Conservation (phyloP, 2,888 invertebrate genomes). For the Callyntrura sp. region DNA sequence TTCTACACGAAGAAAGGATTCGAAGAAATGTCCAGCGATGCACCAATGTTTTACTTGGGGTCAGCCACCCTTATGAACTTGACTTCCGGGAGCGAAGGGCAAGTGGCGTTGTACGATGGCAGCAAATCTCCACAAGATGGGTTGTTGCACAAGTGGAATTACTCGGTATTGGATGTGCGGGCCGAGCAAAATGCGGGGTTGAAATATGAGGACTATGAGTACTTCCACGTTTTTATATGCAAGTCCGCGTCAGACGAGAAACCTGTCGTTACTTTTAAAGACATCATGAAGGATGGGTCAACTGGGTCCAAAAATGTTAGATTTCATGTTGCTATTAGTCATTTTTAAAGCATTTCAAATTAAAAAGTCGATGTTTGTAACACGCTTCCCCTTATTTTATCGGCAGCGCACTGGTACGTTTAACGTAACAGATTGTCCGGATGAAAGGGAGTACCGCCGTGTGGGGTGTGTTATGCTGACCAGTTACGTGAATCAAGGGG, state of each 20-base stretch:
- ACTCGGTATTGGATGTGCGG: slow-evolving; percentile 53
- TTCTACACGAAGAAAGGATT: slow-evolving; percentile 77
- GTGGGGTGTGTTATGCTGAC: slow-evolving; percentile 78
- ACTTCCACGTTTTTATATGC: slow-evolving; percentile 76
- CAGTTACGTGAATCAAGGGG: slow-evolving; percentile 70
- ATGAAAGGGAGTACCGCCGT: not conserved
- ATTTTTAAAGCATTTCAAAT: too few species aligned
- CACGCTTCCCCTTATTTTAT: too few species aligned
- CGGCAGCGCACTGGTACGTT: slow-evolving; percentile 27
- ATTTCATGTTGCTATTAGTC: not conserved
- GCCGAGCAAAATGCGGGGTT: slow-evolving; percentile 72
- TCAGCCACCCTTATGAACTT: slow-evolving; percentile 73
- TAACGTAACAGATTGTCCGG: slow-evolving; percentile 66
- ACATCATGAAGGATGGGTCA: slow-evolving; percentile 42
- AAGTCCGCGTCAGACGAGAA: slow-evolving; percentile 60
- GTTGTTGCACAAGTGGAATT: slow-evolving; percentile 75
- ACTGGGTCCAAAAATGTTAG: not conserved
- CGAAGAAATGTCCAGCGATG: slow-evolving; percentile 73
- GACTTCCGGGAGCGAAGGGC: slow-evolving; percentile 59
- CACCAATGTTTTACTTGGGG: slow-evolving; percentile 74
- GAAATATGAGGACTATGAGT: slow-evolving; percentile 73
- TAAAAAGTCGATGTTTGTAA: too few species aligned
- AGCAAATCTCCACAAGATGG: slow-evolving; percentile 48
- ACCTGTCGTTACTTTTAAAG: slow-evolving; percentile 68
- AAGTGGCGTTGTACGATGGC: slow-evolving; percentile 64